Percentiles rank a stretch among this genome's conserved stretches.
Conservation (phyloP, 1,140 invertebrate genomes). For the Druon quercuslanigerum region DNA sequence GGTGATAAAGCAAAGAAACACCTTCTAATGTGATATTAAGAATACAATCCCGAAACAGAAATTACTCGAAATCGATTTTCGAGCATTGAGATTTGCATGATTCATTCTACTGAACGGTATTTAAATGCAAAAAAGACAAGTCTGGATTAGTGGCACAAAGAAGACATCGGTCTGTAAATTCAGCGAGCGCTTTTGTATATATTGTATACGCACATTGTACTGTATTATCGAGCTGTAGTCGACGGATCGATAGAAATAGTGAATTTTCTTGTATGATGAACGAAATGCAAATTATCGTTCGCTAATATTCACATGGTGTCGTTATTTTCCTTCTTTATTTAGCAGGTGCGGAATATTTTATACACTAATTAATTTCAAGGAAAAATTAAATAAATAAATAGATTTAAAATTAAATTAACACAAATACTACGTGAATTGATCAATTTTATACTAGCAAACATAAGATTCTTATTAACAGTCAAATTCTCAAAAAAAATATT, state of each 20-base stretch:
- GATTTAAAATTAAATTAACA: too few relatives aligned
- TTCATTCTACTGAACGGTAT: slow-evolving; percentile 45
- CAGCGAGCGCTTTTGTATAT: slow-evolving; percentile 67
- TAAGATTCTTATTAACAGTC: too few relatives aligned
- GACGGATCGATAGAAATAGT: slow-evolving; percentile 62
- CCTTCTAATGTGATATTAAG: slow-evolving; percentile 38
- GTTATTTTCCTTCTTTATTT: slow-evolving; percentile 41
- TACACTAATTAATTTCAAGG: too few relatives aligned
- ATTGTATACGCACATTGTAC: slow-evolving; percentile 70
- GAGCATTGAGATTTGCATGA: slow-evolving; percentile 23
- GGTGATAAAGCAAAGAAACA: slow-evolving; percentile 33
- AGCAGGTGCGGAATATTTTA: too few relatives aligned
- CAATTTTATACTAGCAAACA: too few relatives aligned
- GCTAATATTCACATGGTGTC: slow-evolving; percentile 43
- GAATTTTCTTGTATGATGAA: slow-evolving; percentile 67
- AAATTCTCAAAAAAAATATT: too few relatives aligned
- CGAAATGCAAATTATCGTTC: slow-evolving; percentile 68
- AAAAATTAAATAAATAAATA: too few relatives aligned
- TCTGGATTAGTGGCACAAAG: slow-evolving; percentile 56
- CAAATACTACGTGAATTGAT: too few relatives aligned
- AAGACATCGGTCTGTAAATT: slow-evolving; percentile 57
- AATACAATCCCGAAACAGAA: slow-evolving; percentile 34
- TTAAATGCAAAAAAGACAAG: slow-evolving; percentile 61
- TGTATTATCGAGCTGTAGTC: slow-evolving; percentile 62
- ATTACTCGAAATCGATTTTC: slow-evolving; percentile 24